A percentile compares a stretch with the other conserved stretches of the same genome.
Evolutionary conservation across 2,113 vertebrate species (phyloP).

Genomic region (Orientallactaga bullata): DNA sequence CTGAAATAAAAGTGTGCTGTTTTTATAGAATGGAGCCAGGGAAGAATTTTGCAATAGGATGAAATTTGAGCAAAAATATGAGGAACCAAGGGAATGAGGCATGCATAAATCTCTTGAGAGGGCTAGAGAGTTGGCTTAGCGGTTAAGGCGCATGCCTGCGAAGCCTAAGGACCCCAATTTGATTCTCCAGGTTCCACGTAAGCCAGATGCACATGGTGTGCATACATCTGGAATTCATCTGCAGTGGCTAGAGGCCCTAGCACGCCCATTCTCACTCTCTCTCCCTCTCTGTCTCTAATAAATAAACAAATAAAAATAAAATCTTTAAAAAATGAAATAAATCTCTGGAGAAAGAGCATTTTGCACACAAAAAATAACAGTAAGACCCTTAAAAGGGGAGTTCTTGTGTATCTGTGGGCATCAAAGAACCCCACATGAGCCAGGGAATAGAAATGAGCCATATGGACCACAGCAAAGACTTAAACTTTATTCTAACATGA

Average conservation of each 20-base stretch:
- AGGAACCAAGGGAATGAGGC: neutral
- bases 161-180: no score
- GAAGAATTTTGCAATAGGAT: neutral
- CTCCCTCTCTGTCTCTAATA: no score
- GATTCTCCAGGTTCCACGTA: no score
- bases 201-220: no score
- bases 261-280: no score
- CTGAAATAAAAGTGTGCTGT: neutral
- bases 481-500: slow-evolving; percentile 3
- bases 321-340: no score
- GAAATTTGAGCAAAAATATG: slow-evolving; percentile 15
- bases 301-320: no score
- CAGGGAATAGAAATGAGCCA: neutral
- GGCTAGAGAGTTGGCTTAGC: no score
- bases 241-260: no score
- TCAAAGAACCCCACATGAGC: neutral
- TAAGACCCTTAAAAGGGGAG: neutral
- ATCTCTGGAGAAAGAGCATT: neutral
- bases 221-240: no score
- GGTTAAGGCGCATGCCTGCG: no score
- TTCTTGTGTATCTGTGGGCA: neutral
- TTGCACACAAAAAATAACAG: neutral
- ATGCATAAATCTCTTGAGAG: neutral
- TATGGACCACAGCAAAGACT: neutral
- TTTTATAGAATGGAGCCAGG: neutral